A percentile compares a stretch with the other conserved stretches of the same genome.
Evolutionary conservation across 2,797 vertebrate genomes (phyloP).

Genomic region (Nothura maculosa): DNA sequence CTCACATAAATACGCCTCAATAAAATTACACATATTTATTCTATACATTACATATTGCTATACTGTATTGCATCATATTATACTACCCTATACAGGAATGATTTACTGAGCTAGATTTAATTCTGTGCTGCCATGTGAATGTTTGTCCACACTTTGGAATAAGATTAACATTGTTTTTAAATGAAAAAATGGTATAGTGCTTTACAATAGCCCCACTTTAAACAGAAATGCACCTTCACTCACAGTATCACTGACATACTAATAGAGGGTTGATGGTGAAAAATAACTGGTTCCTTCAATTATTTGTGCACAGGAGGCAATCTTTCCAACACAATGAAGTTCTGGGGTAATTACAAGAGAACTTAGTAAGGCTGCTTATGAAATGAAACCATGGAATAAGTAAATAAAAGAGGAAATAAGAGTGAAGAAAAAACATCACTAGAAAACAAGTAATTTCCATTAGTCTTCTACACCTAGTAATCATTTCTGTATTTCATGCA

Average conservation of each 20-base stretch:
- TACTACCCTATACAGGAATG: not conserved
- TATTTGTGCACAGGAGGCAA: not conserved
- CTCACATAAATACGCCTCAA: not conserved
- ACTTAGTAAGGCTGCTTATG: not conserved
- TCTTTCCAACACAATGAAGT: constrained; percentile 33
- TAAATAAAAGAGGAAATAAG: not conserved
- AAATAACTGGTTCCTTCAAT: constrained; percentile 42
- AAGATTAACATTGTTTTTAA: not conserved
- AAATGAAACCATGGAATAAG: constrained; percentile 5
- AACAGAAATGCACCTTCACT: not conserved
- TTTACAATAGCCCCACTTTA: not conserved
- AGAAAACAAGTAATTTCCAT: not conserved
- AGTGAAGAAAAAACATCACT: not conserved
- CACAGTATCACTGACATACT: constrained; percentile 25
- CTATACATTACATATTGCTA: not conserved
- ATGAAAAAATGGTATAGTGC: not conserved
- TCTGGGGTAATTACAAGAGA: constrained; percentile 18
- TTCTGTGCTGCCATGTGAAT: not conserved
- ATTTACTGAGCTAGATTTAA: not conserved
- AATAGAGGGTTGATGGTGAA: constrained; percentile 34
- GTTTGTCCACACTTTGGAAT: not conserved
- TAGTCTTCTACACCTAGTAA: not conserved
- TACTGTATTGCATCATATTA: not conserved
- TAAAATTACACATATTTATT: not conserved
- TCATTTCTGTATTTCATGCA: not conserved